Evolutionary conservation across 2,113 vertebrate genomes (phyloP).

Genomic region (Nannospalax galili): DNA sequence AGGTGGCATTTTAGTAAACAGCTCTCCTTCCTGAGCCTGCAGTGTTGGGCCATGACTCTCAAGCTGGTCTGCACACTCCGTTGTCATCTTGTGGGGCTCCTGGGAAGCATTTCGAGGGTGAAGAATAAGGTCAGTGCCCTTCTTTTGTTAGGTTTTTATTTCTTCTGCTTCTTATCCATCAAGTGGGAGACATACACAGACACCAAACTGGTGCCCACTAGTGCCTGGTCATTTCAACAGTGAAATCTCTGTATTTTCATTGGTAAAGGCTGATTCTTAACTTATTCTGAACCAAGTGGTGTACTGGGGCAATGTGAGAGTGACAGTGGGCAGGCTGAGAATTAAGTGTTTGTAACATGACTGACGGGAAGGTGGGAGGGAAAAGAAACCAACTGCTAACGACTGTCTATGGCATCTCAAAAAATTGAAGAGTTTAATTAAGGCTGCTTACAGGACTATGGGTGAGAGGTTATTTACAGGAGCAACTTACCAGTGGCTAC

Average conservation of each 20-base stretch:
- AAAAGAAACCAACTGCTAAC: background rate
- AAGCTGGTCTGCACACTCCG: background rate
- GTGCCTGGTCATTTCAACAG: background rate
- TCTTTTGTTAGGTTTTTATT: conserved; percentile 75
- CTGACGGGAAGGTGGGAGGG: background rate
- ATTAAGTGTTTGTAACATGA: background rate
- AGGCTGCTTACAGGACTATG: background rate
- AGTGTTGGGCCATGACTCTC: background rate
- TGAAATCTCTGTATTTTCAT: background rate
- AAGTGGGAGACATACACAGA: background rate
- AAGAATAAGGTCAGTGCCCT: background rate
- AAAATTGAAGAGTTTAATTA: background rate
- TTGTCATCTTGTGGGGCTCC: conserved; percentile 65
- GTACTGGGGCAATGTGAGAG: background rate
- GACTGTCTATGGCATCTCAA: background rate
- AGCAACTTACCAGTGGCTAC: background rate
- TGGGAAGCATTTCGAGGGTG: conserved; percentile 70
- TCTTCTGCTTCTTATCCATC: conserved; percentile 79
- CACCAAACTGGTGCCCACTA: background rate
- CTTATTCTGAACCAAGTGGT: background rate
- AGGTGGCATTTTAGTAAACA: background rate
- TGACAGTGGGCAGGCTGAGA: background rate
- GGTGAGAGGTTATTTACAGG: background rate
- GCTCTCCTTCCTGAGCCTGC: background rate
- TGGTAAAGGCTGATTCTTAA: background rate